Evolutionary conservation across 1,140 invertebrate genomes (phyloP).

Genomic region (Trypoxylus dichotomus): DNA sequence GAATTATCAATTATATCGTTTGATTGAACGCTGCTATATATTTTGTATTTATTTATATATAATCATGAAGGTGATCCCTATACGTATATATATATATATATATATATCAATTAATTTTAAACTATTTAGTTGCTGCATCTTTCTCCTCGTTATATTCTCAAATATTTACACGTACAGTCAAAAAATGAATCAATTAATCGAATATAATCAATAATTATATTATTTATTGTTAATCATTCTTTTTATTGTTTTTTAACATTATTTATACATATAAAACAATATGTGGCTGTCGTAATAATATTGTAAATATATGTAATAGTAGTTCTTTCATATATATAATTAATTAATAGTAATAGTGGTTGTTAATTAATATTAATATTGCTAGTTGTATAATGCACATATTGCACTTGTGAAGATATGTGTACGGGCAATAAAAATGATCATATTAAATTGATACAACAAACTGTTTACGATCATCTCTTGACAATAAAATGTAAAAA

Average conservation of each 20-base stretch:
- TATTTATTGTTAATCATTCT: not conserved
- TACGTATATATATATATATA: not conserved
- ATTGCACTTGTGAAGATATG: conserved; percentile 40
- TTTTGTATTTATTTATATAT: conserved; percentile 32
- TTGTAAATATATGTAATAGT: conserved; percentile 1
- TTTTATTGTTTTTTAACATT: not conserved
- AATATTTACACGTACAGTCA: not conserved
- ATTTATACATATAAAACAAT: not conserved
- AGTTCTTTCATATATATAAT: conserved; percentile 1
- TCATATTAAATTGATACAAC: no score
- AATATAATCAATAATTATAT: not conserved
- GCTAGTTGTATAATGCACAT: conserved; percentile 26
- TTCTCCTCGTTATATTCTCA: not conserved
- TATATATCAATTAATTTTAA: conserved; percentile 25
- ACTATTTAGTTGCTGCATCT: not conserved
- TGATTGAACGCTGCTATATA: conserved; percentile 39
- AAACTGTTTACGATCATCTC: no score
- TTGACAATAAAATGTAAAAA: no score
- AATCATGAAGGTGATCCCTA: conserved; percentile 36
- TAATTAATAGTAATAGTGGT: not conserved
- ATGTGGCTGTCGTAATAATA: not conserved
- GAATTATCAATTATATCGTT: conserved; percentile 3
- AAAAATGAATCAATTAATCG: not conserved
- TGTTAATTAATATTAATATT: conserved; percentile 27
- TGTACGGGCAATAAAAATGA: conserved; percentile 31